Evolutionary conservation across 2,888 invertebrate species (phyloP).

Genomic region (Eupithecia subumbrata): DNA sequence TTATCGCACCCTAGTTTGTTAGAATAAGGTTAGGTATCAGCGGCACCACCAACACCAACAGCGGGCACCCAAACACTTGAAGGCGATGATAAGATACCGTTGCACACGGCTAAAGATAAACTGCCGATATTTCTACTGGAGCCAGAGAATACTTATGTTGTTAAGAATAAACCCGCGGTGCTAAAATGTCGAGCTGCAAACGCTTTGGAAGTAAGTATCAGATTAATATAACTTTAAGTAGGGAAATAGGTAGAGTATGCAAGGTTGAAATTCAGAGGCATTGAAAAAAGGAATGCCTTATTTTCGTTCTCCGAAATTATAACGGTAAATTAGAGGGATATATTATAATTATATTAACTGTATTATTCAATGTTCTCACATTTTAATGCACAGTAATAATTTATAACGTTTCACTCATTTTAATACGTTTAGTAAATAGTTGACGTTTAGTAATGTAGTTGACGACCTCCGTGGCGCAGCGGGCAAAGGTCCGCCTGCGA

Average conservation of each 20-base stretch:
- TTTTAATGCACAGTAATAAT: too few species aligned
- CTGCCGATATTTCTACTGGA: constrained; percentile 94
- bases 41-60: too few species aligned
- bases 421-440: too few species aligned
- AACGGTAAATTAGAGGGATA: neutral
- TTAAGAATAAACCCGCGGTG: constrained; percentile 95
- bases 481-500: too few species aligned
- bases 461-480: too few species aligned
- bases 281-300: neutral
- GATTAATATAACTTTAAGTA: neutral
- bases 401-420: too few species aligned
- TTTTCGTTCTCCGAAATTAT: neutral
- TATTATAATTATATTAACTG: too few species aligned
- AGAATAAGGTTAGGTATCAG: neutral
- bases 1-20: neutral
- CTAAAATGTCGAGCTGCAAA: constrained; percentile 96
- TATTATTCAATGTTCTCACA: too few species aligned
- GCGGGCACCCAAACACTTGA: constrained; percentile 54
- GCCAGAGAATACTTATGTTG: constrained; percentile 95
- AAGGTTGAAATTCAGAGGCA: neutral
- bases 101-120: constrained; percentile 86
- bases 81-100: constrained; percentile 75
- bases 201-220: constrained; percentile 88
- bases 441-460: too few species aligned
- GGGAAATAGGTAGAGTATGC: neutral